Evolutionary conservation across 2,888 invertebrate species (phyloP).

Genomic region (Ichneumoninae sp.): DNA sequence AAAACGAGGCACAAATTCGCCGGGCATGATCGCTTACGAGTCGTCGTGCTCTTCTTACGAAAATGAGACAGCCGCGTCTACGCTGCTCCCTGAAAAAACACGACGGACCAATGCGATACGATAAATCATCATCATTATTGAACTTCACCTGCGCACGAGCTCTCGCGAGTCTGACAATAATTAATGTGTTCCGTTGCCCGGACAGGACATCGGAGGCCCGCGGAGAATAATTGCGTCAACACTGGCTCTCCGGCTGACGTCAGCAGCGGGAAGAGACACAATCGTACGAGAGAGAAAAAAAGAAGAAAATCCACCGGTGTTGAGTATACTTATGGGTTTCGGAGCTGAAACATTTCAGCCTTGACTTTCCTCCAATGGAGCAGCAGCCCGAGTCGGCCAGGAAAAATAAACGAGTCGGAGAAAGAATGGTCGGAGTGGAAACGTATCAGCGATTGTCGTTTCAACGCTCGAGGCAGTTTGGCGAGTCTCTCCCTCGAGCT

Average conservation of each 20-base stretch:
- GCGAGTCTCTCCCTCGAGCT: not conserved
- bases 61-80: constrained; percentile 7
- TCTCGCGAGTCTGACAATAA: constrained; percentile 49
- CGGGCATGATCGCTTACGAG: not conserved
- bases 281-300: constrained; percentile 27
- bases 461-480: constrained; percentile 11
- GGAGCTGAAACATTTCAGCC: constrained; percentile 46
- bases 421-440: not conserved
- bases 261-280: constrained; percentile 34
- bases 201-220: constrained; percentile 36
- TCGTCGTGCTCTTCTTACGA: not conserved
- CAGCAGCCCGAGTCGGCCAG: constrained; percentile 22
- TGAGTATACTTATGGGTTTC: constrained; percentile 13
- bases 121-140: constrained; percentile 49
- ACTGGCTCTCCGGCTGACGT: constrained; percentile 40
- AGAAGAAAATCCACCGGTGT: not conserved
- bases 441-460: constrained; percentile 29
- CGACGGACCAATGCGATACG: constrained; percentile 11
- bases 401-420: constrained; percentile 10
- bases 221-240: constrained; percentile 48
- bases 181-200: constrained; percentile 44
- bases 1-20: not conserved
- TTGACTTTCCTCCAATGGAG: constrained; percentile 37
- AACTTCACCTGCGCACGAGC: constrained; percentile 49
- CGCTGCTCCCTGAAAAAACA: constrained; percentile 11